phyloP scores from a whole-genome alignment of 2,888 invertebrate species.

The Apantesis nais region DNA sequence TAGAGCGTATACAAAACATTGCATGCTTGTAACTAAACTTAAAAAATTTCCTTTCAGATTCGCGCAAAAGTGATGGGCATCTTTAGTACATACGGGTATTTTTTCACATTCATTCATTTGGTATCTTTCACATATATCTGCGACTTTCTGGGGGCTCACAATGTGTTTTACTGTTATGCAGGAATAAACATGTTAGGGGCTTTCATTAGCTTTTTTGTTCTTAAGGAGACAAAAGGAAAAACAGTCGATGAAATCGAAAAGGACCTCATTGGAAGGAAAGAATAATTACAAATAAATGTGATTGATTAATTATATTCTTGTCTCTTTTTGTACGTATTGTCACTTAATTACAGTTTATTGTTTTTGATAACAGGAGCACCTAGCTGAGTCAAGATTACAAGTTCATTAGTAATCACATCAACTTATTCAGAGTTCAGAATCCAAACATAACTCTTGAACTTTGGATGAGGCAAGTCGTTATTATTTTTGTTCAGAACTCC shows the following conservation, averaged over 20 bases:
- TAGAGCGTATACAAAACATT: background rate
- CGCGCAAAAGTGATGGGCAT: conserved; percentile 68
- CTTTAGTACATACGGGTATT: conserved; percentile 69
- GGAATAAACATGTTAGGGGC: conserved; percentile 43
- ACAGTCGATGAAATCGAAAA: conserved; percentile 61
- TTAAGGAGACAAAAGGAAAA: conserved; percentile 51
- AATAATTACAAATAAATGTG: conserved; percentile 21
- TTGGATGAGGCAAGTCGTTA: too few relatives aligned
- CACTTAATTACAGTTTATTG: background rate
- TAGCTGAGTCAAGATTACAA: background rate
- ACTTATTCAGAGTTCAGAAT: background rate
- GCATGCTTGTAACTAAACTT: background rate
- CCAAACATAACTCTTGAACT: background rate
- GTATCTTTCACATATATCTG: conserved; percentile 46
- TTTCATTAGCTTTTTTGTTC: conserved; percentile 38
- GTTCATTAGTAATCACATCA: too few relatives aligned
- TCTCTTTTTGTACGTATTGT: background rate
- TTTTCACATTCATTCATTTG: conserved; percentile 58
- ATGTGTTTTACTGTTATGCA: conserved; percentile 54
- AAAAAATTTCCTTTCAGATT: conserved; percentile 55
- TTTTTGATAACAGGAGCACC: too few relatives aligned
- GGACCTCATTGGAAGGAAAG: conserved; percentile 23
- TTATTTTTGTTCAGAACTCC: too few relatives aligned
- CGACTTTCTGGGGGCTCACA: conserved; percentile 49
- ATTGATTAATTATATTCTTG: background rate